These are phyloP conservation scores for Crotalus helleri DNA, from an alignment of 2,113 vertebrate species.

Conservation along the genomic window DNA sequence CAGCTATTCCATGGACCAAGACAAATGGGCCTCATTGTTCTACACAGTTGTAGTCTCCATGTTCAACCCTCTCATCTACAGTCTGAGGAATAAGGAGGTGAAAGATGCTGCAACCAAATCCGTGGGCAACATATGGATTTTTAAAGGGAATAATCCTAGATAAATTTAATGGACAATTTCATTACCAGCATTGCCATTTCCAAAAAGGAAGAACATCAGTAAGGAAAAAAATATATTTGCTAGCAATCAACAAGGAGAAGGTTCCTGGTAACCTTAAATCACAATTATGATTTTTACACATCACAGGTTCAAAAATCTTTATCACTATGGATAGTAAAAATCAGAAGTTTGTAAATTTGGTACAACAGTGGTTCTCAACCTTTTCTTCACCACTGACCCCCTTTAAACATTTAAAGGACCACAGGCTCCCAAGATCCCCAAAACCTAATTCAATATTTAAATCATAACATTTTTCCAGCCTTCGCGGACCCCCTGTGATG, in stretches of 20 bases:
- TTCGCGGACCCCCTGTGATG: too few species aligned
- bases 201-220: not conserved
- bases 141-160: not conserved
- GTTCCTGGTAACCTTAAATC: not conserved
- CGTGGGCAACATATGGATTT: not conserved
- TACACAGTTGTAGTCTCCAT: conserved; percentile 46
- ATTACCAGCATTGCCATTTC: not conserved
- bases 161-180: not conserved
- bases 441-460: not conserved
- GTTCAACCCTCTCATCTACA: conserved; percentile 37
- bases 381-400: not conserved
- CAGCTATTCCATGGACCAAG: not conserved
- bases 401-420: not conserved
- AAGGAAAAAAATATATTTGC: not conserved
- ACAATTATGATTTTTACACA: not conserved
- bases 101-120: conserved; percentile 31
- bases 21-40: conserved; percentile 18
- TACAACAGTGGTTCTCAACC: not conserved
- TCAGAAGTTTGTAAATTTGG: not conserved
- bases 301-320: not conserved
- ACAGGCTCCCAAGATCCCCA: not conserved
- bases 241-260: not conserved
- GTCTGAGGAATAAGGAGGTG: conserved; percentile 38
- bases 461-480: too few species aligned
- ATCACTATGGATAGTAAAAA: not conserved